phyloP scores from a whole-genome alignment of 2,797 vertebrate genomes.

The Phrynocephalus guinanensis region DNA sequence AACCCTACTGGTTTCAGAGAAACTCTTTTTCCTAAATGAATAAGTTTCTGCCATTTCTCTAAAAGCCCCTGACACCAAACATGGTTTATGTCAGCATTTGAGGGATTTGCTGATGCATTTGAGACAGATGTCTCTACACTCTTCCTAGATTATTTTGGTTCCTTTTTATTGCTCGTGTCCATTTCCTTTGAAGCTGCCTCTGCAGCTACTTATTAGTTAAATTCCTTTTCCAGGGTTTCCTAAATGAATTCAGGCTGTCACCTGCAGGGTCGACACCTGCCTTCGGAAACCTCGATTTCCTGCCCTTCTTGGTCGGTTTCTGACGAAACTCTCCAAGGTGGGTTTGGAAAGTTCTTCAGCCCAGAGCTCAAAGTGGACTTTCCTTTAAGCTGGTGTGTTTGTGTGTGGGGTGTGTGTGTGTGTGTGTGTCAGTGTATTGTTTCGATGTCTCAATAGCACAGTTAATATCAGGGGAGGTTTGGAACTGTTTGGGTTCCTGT shows the following conservation, averaged over 20 bases:
- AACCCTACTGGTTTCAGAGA: not conserved
- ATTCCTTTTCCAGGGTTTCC: constrained; percentile 31
- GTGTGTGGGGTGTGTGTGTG: too few species aligned
- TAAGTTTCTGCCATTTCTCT: not conserved
- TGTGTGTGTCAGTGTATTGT: not conserved
- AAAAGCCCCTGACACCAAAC: not conserved
- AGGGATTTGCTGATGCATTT: constrained; percentile 22
- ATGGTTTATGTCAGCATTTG: constrained; percentile 10
- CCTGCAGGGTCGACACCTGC: constrained; percentile 32
- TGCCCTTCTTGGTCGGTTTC: constrained; percentile 16
- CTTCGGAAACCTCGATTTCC: not conserved
- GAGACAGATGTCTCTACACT: not conserved
- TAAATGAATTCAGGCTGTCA: constrained; percentile 49
- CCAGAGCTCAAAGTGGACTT: not conserved
- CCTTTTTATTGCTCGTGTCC: not conserved
- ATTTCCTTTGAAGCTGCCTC: constrained; percentile 41
- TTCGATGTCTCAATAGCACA: not conserved
- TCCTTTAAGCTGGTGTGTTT: not conserved
- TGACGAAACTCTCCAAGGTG: not conserved
- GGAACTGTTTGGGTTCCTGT: not conserved
- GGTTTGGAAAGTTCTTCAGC: not conserved
- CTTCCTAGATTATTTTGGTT: not conserved
- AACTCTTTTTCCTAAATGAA: not conserved
- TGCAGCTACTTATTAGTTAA: constrained; percentile 14
- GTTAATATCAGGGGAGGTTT: not conserved